A percentile compares a stretch with the other conserved stretches of the same genome.
Conservation (phyloP, 2,797 vertebrate genomes). For the Tenualosa thibaudeaui region DNA sequence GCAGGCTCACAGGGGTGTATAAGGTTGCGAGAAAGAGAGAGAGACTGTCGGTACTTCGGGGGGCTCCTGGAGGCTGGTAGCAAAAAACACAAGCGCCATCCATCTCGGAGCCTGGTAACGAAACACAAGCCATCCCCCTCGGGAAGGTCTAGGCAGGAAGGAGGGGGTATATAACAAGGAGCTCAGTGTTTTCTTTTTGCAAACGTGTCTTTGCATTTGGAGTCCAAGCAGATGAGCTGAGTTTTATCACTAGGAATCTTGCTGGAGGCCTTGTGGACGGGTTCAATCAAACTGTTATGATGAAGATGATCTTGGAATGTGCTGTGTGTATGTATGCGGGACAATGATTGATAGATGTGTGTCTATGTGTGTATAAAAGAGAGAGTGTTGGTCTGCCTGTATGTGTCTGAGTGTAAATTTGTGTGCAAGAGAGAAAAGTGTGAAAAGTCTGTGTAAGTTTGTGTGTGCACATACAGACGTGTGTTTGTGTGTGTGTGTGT, state of each 20-base stretch:
- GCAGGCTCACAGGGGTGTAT: slow-evolving; percentile 34
- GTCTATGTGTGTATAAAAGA: not conserved
- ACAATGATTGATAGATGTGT: not conserved
- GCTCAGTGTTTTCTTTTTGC: slow-evolving; percentile 11
- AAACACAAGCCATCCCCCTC: slow-evolving; percentile 17
- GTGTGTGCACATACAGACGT: not conserved
- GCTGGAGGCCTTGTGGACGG: not conserved
- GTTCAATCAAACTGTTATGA: not conserved
- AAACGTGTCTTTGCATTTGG: not conserved
- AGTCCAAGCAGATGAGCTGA: slow-evolving; percentile 1
- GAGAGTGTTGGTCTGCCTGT: not conserved
- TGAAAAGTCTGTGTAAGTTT: not conserved
- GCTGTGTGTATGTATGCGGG: not conserved
- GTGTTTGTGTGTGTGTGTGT: not conserved
- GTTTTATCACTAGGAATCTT: not conserved
- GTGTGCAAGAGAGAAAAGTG: not conserved
- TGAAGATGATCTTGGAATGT: not conserved
- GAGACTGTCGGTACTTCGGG: slow-evolving; percentile 35
- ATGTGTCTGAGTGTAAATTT: not conserved
- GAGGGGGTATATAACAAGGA: slow-evolving; percentile 11
- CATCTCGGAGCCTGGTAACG: slow-evolving; percentile 9
- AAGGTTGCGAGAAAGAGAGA: slow-evolving; percentile 21
- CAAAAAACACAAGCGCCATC: slow-evolving; percentile 15
- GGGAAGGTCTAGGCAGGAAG: slow-evolving; percentile 1
- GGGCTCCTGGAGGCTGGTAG: slow-evolving; percentile 27